Conservation (phyloP, 2,113 vertebrate species). For the Cryptotis parvus region DNA sequence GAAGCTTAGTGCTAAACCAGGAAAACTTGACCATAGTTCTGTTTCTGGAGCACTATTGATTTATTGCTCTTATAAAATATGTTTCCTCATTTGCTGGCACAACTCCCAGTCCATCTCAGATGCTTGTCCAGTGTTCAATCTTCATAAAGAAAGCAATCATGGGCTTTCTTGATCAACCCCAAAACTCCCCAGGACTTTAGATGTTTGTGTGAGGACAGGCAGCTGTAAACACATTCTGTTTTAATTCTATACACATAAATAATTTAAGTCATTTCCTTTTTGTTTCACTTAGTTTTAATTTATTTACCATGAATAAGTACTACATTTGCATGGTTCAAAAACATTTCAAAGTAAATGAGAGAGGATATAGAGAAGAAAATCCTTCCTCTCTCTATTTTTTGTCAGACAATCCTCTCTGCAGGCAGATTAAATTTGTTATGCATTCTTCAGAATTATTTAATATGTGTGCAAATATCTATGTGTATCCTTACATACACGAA, state of each 20-base stretch:
- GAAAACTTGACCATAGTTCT: conserved; percentile 37
- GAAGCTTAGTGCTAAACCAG: neutral
- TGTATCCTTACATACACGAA: too few relatives aligned
- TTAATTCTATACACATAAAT: neutral
- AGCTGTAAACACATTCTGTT: neutral
- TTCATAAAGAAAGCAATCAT: neutral
- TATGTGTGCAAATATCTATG: neutral
- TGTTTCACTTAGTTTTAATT: neutral
- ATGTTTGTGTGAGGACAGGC: neutral
- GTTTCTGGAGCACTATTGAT: conserved; percentile 36
- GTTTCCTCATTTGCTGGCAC: neutral
- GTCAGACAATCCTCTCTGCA: neutral
- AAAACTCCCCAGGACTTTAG: conserved; percentile 11
- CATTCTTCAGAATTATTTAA: conserved; percentile 13
- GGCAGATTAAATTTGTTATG: neutral
- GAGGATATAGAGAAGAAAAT: neutral
- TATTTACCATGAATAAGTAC: conserved; percentile 15
- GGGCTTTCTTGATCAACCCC: neutral
- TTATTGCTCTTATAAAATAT: conserved; percentile 33
- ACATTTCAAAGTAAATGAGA: neutral
- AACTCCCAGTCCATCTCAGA: neutral
- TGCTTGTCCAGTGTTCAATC: neutral
- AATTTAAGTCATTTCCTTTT: neutral
- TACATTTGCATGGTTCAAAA: neutral
- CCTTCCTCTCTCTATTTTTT: neutral